phyloP scores from a whole-genome alignment of 2,797 vertebrate genomes.

The Pipistrellus pygmaeus region DNA sequence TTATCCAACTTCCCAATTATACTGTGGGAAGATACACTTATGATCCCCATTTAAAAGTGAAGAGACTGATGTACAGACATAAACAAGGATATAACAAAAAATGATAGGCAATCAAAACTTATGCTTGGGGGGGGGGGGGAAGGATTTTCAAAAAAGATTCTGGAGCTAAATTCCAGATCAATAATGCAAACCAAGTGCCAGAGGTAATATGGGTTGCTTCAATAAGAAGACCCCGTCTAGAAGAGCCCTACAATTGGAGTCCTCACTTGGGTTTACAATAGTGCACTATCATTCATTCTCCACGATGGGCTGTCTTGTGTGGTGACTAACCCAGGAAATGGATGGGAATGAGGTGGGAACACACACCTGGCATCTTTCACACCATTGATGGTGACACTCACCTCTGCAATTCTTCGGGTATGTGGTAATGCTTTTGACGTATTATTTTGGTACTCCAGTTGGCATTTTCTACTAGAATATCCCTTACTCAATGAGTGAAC shows the following conservation, averaged over 20 bases:
- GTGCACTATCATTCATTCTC: background rate
- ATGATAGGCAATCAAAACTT: background rate
- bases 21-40: conserved; percentile 1
- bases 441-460: background rate
- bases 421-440: background rate
- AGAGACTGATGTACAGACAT: conserved; percentile 5
- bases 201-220: background rate
- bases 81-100: background rate
- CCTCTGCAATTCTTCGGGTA: background rate
- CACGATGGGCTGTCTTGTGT: background rate
- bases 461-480: background rate
- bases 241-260: background rate
- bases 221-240: background rate
- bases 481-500: background rate
- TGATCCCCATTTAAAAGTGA: background rate
- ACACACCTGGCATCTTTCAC: background rate
- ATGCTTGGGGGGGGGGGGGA: too few species aligned
- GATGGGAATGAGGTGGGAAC: background rate
- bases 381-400: background rate
- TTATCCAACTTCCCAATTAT: background rate
- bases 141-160: background rate
- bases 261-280: background rate
- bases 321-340: background rate
- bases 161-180: conserved; percentile 36
- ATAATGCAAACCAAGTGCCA: background rate